phyloP scores from a whole-genome alignment of 2,888 invertebrate genomes.

The Cephus pulcher region DNA sequence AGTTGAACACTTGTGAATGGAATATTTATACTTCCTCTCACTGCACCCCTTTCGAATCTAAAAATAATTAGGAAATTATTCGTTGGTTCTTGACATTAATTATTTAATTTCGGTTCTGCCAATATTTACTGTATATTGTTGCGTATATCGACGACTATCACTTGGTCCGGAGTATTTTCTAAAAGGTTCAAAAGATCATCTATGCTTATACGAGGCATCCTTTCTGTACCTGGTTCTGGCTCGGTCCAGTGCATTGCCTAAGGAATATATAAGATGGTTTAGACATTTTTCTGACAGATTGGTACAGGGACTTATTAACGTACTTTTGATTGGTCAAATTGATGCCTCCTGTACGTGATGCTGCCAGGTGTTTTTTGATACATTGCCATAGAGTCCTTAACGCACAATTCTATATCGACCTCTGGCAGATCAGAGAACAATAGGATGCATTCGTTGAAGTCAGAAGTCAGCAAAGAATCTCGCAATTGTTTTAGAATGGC shows the following conservation, averaged over 20 bases:
- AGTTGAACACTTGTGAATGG: constrained; percentile 85
- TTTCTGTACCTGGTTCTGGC: constrained; percentile 57
- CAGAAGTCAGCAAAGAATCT: constrained; percentile 84
- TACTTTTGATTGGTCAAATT: constrained; percentile 65
- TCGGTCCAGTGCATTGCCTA: constrained; percentile 56
- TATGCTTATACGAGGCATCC: constrained; percentile 82
- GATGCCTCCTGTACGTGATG: constrained; percentile 86
- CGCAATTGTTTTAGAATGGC: constrained; percentile 91
- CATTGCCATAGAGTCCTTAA: constrained; percentile 87
- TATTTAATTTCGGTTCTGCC: constrained; percentile 60
- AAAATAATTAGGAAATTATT: constrained; percentile 52
- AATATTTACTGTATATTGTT: constrained; percentile 72
- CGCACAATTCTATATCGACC: constrained; percentile 94
- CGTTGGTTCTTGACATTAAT: not conserved
- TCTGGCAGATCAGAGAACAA: constrained; percentile 99
- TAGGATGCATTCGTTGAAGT: constrained; percentile 98
- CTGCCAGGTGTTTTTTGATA: constrained; percentile 89
- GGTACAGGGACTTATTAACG: not conserved
- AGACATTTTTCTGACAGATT: not conserved
- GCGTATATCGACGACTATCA: constrained; percentile 79
- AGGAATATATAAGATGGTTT: not conserved
- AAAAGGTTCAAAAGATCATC: constrained; percentile 84
- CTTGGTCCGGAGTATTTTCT: constrained; percentile 70
- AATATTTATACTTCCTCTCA: constrained; percentile 87
- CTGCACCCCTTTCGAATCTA: constrained; percentile 83